Evolutionary conservation across 2,113 vertebrate species (phyloP).

Genomic region (Ptyas mucosa): DNA sequence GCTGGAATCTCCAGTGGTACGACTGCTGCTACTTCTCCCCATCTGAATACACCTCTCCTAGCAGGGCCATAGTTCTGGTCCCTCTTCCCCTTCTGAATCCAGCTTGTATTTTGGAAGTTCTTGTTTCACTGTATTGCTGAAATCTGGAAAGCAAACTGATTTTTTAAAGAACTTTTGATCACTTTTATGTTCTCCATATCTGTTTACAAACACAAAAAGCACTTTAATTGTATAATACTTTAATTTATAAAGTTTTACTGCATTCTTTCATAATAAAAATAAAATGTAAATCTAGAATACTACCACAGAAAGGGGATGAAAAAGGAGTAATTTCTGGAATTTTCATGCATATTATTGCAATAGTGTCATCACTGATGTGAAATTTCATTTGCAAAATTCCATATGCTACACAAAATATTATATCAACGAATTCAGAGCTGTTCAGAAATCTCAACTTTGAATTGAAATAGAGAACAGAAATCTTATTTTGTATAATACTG

Average conservation of each 20-base stretch:
- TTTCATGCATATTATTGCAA: background rate
- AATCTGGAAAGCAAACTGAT: background rate
- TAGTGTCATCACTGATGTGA: background rate
- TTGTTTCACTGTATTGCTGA: background rate
- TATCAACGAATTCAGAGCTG: background rate
- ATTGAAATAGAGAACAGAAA: background rate
- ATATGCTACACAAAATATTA: background rate
- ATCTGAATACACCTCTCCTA: background rate
- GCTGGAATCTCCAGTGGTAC: background rate
- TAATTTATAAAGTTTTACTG: background rate
- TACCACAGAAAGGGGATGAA: background rate
- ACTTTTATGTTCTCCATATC: background rate
- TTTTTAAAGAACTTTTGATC: background rate
- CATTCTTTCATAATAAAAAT: background rate
- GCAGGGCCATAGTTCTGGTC: background rate
- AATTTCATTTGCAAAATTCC: background rate
- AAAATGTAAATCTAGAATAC: background rate
- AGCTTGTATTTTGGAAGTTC: background rate
- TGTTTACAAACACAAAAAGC: background rate
- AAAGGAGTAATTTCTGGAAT: background rate
- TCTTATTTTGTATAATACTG: background rate
- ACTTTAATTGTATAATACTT: background rate
- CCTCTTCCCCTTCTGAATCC: background rate
- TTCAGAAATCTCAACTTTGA: background rate
- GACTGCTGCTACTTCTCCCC: background rate